Base-by-base conservation (phyloP, 2,113 vertebrate species). In the Crocuta crocuta region DNA sequence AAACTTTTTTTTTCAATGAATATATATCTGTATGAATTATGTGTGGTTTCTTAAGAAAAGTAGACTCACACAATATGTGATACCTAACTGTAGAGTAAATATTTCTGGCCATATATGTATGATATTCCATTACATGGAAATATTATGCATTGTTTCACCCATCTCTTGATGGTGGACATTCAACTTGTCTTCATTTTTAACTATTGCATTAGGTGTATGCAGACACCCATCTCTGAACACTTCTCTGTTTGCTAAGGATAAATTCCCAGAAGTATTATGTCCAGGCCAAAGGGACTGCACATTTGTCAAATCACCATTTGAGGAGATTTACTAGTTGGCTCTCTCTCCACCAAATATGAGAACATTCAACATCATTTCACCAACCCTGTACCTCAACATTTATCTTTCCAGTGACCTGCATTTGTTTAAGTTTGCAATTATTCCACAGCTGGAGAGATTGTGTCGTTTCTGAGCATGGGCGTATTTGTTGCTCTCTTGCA, bases 21-120 rank as follows among this genome's bases (percentile, higher is more conserved):
- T 87, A 23, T 43, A 7, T 48, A 50, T 79, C 10, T 70, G 5
- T 13, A 13, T 9, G 76, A 39, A 35, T 50, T 43, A 55, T 71
- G 55, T 68, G 4, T 50, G 45, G 35, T 87, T 88, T 96, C 87
- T 91, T 87, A 76, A 81, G 70, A 87, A 82, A 94, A 68, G 58
- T 28, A 68, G 33, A 74, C 53, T 55, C 66, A 61, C n/a, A 39
- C 24, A 80, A 39, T 35, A 80, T 87, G n/a, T 23, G 28, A 73
- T 81, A 80, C 53, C 43, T 35, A 17, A 39, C 23, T 65, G 43
- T 39, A 39, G 21, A 45, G 68, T 39, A 71, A 88, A 26, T 95
- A 53, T 33, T 85, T 91, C 73, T 68, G 48, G 4, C 7, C 19
- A 1, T 86, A 2, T 48, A 10, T 55, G 43, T 84, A 31, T 50